Evolutionary conservation across 2,888 invertebrate genomes (phyloP).

Genomic region (Drosophila testacea): DNA sequence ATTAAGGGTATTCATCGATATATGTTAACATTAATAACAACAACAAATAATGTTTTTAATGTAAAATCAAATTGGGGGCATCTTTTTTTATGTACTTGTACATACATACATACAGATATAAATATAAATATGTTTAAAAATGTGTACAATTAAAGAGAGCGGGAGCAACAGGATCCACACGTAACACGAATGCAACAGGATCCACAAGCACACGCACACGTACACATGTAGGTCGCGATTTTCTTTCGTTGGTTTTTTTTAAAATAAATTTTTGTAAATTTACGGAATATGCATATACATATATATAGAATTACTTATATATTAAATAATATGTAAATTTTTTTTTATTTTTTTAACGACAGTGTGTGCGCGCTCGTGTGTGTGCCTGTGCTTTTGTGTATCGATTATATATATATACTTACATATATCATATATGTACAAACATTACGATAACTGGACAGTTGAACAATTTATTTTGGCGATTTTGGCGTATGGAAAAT

Average conservation of each 20-base stretch:
- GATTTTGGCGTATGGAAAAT: not conserved
- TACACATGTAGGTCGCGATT: not conserved
- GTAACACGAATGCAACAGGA: not conserved
- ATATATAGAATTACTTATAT: not conserved
- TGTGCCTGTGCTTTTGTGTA: slow-evolving; percentile 9
- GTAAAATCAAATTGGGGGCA: not conserved
- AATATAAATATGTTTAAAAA: slow-evolving; percentile 7
- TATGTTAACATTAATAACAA: not conserved
- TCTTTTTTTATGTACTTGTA: not conserved
- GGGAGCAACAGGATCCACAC: not conserved
- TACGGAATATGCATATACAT: not conserved
- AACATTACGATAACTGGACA: slow-evolving; percentile 1
- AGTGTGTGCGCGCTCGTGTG: not conserved
- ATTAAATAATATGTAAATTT: slow-evolving; percentile 10
- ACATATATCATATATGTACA: not conserved
- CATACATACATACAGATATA: slow-evolving; percentile 6
- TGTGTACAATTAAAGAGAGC: slow-evolving; percentile 1
- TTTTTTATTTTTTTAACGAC: not conserved
- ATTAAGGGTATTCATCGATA: not conserved
- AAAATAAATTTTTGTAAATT: not conserved
- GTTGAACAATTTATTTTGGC: slow-evolving; percentile 4
- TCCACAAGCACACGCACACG: not conserved
- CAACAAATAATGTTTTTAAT: slow-evolving; percentile 13
- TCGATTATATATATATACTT: slow-evolving; percentile 7
- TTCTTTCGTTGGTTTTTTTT: not conserved